These are phyloP conservation scores for Sminthopsis crassicaudata DNA, from an alignment of 2,113 vertebrate genomes.

Conservation along the genomic window DNA sequence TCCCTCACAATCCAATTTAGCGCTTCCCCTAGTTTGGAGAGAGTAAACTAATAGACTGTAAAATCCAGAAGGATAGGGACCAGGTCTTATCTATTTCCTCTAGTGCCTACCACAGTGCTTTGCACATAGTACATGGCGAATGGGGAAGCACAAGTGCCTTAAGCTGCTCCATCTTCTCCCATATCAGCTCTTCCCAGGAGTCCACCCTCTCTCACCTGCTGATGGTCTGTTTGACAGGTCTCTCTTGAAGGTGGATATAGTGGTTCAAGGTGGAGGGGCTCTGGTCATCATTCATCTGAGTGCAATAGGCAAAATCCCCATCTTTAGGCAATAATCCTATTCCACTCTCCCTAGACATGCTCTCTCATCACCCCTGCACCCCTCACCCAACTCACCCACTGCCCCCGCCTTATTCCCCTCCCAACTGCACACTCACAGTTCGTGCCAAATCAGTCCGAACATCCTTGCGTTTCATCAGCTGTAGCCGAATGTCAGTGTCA, in stretches of 20 bases:
- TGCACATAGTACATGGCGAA: neutral
- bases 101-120: neutral
- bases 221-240: conserved; percentile 96
- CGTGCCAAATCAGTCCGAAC: conserved; percentile 88
- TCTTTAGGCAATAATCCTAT: fast-evolving
- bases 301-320: fast-evolving
- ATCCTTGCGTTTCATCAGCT: conserved; percentile 86
- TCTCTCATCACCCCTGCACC: neutral
- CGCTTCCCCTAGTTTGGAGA: neutral
- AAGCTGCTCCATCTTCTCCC: neutral
- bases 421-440: conserved; percentile 83
- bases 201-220: conserved; percentile 88
- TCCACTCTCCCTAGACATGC: neutral
- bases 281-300: conserved; percentile 91
- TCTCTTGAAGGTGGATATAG: conserved; percentile 93
- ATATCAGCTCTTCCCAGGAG: neutral
- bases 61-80: neutral
- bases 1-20: neutral
- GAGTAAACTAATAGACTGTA: neutral
- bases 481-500: conserved; percentile 90
- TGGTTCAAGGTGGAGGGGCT: conserved; percentile 94
- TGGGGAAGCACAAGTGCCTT: neutral
- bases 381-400: neutral
- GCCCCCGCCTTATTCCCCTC: too few species aligned
- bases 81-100: neutral